These are phyloP conservation scores for Lottia gigantea DNA, from an alignment of 2,888 invertebrate genomes.

Conservation along the genomic window DNA sequence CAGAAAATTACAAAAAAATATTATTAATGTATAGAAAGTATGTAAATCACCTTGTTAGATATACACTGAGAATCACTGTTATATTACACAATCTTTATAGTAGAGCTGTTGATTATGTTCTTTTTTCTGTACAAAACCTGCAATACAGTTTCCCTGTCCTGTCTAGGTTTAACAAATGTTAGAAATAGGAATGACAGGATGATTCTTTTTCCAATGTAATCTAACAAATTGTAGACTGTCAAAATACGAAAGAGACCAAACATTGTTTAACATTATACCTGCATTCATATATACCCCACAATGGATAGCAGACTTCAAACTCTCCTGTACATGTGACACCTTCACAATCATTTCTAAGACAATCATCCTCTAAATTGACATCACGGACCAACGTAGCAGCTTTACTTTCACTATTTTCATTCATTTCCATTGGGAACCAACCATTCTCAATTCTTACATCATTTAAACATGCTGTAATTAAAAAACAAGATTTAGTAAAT, in stretches of 20 bases:
- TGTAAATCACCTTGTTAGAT: no score
- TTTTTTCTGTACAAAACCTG: no score
- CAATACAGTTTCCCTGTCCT: no score
- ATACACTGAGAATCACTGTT: no score
- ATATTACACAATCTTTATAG: no score
- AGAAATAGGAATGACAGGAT: no score
- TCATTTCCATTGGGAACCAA: slow-evolving; percentile 82
- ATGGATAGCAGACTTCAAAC: slow-evolving; percentile 90
- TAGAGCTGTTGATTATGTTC: no score
- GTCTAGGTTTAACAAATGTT: no score
- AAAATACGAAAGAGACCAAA: neutral
- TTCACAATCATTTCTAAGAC: slow-evolving; percentile 76
- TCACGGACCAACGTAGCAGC: slow-evolving; percentile 97
- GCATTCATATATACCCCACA: slow-evolving; percentile 99
- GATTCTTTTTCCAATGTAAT: neutral
- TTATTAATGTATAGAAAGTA: no score
- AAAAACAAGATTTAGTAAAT: neutral
- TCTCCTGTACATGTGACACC: slow-evolving; percentile 64
- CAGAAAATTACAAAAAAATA: neutral
- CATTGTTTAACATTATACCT: slow-evolving; percentile 74
- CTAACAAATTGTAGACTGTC: neutral
- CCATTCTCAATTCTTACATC: slow-evolving; percentile 92
- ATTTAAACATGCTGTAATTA: slow-evolving; percentile 78
- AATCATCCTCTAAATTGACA: slow-evolving; percentile 88
- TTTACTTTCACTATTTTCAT: slow-evolving; percentile 72